Conservation (phyloP, 2,888 invertebrate species). For the Leucozona laternaria region DNA sequence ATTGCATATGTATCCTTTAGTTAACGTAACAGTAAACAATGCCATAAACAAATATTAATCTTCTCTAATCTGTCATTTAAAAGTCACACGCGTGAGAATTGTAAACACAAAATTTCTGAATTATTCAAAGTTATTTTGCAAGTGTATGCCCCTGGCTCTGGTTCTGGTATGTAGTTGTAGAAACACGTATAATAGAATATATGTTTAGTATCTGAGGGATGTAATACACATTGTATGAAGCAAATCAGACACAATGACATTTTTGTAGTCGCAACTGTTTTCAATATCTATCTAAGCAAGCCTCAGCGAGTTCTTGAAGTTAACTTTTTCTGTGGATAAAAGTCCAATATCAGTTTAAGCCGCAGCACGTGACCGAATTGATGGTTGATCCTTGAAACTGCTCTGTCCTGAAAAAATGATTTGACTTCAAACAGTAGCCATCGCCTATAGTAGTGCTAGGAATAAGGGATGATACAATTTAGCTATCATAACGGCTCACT, state of each 20-base stretch:
- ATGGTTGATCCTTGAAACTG: slow-evolving; percentile 67
- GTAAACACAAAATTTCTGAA: slow-evolving; percentile 79
- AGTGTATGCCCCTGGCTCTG: slow-evolving; percentile 16
- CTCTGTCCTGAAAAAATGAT: slow-evolving; percentile 35
- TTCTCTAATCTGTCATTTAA: slow-evolving; percentile 84
- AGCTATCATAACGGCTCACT: slow-evolving; percentile 59
- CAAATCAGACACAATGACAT: slow-evolving; percentile 42
- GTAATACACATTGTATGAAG: slow-evolving; percentile 21
- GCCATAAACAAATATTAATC: slow-evolving; percentile 82
- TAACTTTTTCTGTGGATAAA: slow-evolving; percentile 69
- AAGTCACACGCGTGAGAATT: slow-evolving; percentile 84
- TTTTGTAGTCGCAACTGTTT: slow-evolving; percentile 14
- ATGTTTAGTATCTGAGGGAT: slow-evolving; percentile 43
- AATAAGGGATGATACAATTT: slow-evolving; percentile 57
- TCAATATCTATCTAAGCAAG: slow-evolving; percentile 2
- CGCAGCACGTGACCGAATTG: slow-evolving; percentile 81
- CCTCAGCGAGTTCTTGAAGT: slow-evolving; percentile 59
- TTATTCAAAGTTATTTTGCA: slow-evolving; percentile 48
- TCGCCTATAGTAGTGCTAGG: neutral
- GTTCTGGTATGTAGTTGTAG: too few relatives aligned
- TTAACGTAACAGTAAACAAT: slow-evolving; percentile 76
- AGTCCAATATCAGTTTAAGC: slow-evolving; percentile 78
- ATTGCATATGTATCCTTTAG: slow-evolving; percentile 54
- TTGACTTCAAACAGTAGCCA: slow-evolving; percentile 56
- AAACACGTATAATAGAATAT: neutral